Conservation (phyloP, 1,140 invertebrate genomes). For the Vanessa tameamea region DNA sequence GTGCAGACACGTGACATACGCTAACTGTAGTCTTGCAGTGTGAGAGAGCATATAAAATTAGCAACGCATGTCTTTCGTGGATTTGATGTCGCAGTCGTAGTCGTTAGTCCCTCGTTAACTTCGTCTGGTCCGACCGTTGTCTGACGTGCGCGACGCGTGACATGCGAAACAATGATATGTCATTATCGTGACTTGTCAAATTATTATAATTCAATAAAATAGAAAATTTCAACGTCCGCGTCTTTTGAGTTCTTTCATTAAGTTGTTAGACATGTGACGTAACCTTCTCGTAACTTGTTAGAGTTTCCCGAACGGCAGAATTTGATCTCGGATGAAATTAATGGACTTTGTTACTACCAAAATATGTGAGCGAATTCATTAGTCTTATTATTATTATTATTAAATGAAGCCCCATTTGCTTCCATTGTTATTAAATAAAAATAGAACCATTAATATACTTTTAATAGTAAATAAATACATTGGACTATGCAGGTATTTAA, state of each 20-base stretch:
- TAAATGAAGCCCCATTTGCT: too few species aligned
- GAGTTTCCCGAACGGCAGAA: not conserved
- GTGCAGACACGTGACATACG: not conserved
- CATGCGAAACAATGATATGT: not conserved
- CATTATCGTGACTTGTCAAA: slow-evolving; percentile 7
- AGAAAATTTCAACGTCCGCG: not conserved
- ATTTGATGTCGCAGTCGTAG: not conserved
- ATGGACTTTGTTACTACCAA: not conserved
- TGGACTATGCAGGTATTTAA: too few species aligned
- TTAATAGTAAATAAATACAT: too few species aligned
- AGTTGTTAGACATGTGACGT: not conserved
- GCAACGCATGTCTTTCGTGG: not conserved
- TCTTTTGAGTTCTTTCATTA: slow-evolving; percentile 2
- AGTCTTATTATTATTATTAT: not conserved
- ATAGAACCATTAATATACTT: too few species aligned
- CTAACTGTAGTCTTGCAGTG: not conserved
- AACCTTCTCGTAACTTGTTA: slow-evolving; percentile 1
- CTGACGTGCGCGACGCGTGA: not conserved
- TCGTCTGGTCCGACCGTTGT: not conserved
- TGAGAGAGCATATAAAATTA: not conserved
- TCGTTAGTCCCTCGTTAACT: not conserved
- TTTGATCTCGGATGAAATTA: not conserved
- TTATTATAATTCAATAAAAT: slow-evolving; percentile 5
- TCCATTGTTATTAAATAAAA: too few species aligned
- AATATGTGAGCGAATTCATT: not conserved